These are phyloP conservation scores for Tiliacea aurago DNA, from an alignment of 2,888 invertebrate species.

Conservation along the genomic window DNA sequence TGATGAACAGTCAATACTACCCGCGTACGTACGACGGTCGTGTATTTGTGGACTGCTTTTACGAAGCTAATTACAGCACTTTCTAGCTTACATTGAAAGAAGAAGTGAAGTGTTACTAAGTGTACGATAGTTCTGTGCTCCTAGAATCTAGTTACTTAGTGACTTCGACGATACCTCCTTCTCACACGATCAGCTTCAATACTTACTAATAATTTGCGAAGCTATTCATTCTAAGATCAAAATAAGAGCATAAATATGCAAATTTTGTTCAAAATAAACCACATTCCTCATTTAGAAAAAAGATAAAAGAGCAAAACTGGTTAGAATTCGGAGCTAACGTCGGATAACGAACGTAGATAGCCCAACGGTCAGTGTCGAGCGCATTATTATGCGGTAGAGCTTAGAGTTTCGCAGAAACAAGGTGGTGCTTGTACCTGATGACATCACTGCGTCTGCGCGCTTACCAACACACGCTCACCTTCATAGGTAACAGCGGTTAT, in stretches of 20 bases:
- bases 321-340: slow-evolving; percentile 78
- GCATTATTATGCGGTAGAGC: slow-evolving; percentile 84
- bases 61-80: neutral
- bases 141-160: neutral
- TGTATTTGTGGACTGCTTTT: slow-evolving; percentile 67
- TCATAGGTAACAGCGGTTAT: slow-evolving; percentile 69
- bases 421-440: slow-evolving; percentile 81
- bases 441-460: slow-evolving; percentile 80
- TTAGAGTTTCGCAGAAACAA: slow-evolving; percentile 86
- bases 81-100: slow-evolving; percentile 5
- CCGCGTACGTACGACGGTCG: slow-evolving; percentile 77
- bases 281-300: slow-evolving; percentile 70
- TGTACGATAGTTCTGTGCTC: slow-evolving; percentile 9
- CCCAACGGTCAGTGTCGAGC: slow-evolving; percentile 75
- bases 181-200: slow-evolving; percentile 5
- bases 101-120: slow-evolving; percentile 7
- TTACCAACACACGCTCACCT: slow-evolving; percentile 81
- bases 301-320: slow-evolving; percentile 80
- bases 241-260: slow-evolving; percentile 52
- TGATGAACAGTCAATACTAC: slow-evolving; percentile 79
- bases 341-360: slow-evolving; percentile 78
- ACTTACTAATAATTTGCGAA: slow-evolving; percentile 15
- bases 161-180: neutral
- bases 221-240: slow-evolving; percentile 16
- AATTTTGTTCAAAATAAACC: slow-evolving; percentile 61